phyloP scores from a whole-genome alignment of 2,113 vertebrate species.

The Balaeniceps rex region DNA sequence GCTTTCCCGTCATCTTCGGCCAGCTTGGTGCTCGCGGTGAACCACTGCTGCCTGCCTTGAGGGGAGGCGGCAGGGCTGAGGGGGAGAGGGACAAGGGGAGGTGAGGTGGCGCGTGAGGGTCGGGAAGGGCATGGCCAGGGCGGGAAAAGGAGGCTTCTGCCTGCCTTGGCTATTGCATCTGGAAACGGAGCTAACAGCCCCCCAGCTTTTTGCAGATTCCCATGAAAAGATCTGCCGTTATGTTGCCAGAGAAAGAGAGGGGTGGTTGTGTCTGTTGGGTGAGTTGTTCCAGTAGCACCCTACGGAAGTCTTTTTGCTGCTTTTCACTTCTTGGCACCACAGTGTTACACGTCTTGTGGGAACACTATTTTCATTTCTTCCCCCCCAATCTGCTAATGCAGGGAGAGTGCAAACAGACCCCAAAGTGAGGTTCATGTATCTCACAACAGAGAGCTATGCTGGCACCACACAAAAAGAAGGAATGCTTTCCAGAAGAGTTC shows the following conservation, averaged over 20 bases:
- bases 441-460: not conserved
- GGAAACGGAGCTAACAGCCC: not conserved
- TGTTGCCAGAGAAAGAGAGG: conserved; percentile 64
- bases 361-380: not conserved
- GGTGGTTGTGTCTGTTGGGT: conserved; percentile 77
- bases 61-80: not conserved
- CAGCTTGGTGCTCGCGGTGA: not conserved
- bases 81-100: not conserved
- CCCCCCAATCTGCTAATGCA: not conserved
- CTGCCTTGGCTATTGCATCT: fast-evolving
- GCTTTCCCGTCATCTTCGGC: not conserved
- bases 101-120: fast-evolving
- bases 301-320: not conserved
- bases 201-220: conserved; percentile 40
- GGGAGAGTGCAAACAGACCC: not conserved
- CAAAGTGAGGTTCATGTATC: not conserved
- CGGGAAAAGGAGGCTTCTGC: not conserved
- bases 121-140: not conserved
- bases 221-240: conserved; percentile 69
- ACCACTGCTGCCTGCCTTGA: not conserved
- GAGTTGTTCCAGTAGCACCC: not conserved
- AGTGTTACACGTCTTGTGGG: fast-evolving
- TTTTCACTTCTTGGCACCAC: not conserved
- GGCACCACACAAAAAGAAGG: not conserved
- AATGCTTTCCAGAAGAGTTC: not conserved